phyloP scores from a whole-genome alignment of 2,113 vertebrate species.

The Lophura nycthemera region DNA sequence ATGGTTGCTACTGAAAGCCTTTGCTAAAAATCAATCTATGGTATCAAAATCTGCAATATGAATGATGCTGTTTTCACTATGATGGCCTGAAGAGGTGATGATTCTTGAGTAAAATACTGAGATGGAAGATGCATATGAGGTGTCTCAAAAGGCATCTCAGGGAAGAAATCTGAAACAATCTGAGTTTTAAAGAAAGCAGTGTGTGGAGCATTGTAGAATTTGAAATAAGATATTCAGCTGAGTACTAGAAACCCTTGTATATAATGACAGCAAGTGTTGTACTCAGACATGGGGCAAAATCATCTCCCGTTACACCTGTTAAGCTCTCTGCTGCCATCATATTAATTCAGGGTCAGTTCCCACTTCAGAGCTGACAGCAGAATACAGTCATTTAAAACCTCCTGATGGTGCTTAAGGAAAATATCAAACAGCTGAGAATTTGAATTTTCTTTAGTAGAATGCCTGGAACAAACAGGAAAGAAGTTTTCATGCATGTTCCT shows the following conservation, averaged over 20 bases:
- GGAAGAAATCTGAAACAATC: neutral
- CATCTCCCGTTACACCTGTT: conserved; percentile 23
- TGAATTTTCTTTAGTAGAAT: conserved; percentile 37
- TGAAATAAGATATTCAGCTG: neutral
- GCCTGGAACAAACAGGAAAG: neutral
- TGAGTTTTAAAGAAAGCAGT: conserved; percentile 47
- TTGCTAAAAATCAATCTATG: neutral
- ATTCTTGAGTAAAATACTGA: neutral
- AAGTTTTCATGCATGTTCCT: neutral
- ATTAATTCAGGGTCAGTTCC: conserved; percentile 39
- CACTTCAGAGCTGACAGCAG: conserved; percentile 8
- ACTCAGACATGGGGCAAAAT: conserved; percentile 17
- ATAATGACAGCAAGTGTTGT: conserved; percentile 50
- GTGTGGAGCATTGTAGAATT: conserved; percentile 1
- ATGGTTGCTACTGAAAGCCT: neutral
- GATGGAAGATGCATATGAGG: neutral
- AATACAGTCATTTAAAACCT: conserved; percentile 40
- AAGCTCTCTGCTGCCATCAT: neutral
- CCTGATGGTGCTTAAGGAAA: conserved; percentile 42
- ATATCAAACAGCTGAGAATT: conserved; percentile 65
- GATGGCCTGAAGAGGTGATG: neutral
- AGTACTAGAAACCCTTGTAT: neutral
- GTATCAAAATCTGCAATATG: neutral
- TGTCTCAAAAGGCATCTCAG: neutral
- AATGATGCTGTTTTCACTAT: neutral